Evolutionary conservation across 2,797 vertebrate species (phyloP), one percentile per base, ranked within the genome.

Genomic region (Etheostoma nigrum): DNA sequence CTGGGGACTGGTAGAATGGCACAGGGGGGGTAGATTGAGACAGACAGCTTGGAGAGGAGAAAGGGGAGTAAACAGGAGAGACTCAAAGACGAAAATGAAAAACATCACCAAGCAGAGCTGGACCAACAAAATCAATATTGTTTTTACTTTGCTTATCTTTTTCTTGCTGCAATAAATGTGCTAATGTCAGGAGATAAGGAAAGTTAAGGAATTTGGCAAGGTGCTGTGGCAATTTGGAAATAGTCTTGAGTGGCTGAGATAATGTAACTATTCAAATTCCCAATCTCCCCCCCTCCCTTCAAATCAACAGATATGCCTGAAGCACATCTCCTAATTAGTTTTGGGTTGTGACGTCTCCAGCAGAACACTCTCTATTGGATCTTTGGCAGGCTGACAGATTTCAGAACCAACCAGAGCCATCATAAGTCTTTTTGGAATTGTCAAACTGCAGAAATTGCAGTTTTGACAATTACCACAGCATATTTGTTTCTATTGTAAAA

Each of bases 1-100:
- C 89, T 84, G 81, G 91, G 91, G 89, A 87, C 88, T 81, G 90
- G 87, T 90, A 89, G 92, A 92, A 93, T 84, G 87, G 91, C 89
- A 86, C 85, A 81, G 75, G 84, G 79, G 77, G 89, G 87, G 85
- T 84, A 60, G 83, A 85, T 77, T 89, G 89, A 90, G 86, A 89
- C 83, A 62, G 84, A 74, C 70, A 71, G 76, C 82, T 89, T 83
- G 82, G 78, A 65, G 76, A 70, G 49, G 49, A 72, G 47, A 72
- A 72, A 74, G 36, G 70, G 78, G 78, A 77, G 79, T 82, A 70
- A 88, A 85, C 67, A 51, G 52, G 30, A 72, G 75, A 70, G 25
- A 67, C 25, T 74, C 21, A n/a, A 30, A 81, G 74, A 74, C 59
- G 27, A 64, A 86, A 72, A 70, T 57, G 74, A 80, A 86, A 84